These are phyloP conservation scores for Phaenicophaeus curvirostris DNA, from an alignment of 2,797 vertebrate genomes.

Conservation along the genomic window DNA sequence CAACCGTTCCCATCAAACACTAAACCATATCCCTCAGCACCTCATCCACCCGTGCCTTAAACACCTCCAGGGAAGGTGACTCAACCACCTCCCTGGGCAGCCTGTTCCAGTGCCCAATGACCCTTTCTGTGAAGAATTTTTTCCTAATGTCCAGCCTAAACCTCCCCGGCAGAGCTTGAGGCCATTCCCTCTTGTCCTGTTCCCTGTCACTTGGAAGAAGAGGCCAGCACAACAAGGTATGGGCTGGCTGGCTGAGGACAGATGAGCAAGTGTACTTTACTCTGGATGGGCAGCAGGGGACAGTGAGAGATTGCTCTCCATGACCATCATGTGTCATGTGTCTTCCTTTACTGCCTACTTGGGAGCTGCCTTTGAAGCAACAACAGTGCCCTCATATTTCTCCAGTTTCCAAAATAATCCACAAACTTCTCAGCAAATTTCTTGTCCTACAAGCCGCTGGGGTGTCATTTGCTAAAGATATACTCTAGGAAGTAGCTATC, in stretches of 20 bases:
- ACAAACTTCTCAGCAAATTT: neutral
- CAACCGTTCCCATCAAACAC: no score
- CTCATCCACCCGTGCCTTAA: no score
- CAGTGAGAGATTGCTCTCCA: neutral
- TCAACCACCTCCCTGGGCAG: no score
- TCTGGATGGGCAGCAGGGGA: neutral
- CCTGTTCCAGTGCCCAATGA: no score
- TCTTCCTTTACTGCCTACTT: neutral
- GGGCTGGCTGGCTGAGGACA: neutral
- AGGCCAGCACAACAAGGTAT: no score
- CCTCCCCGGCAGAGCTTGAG: no score
- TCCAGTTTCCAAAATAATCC: neutral
- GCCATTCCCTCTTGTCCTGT: no score
- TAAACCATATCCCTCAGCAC: no score
- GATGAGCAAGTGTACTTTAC: neutral
- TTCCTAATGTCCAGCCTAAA: no score
- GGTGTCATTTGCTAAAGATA: neutral
- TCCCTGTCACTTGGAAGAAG: no score
- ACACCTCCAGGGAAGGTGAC: no score
- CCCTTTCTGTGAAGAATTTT: no score
- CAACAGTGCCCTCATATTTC: neutral
- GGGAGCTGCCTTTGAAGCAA: neutral
- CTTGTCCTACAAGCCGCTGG: neutral
- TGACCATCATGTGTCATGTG: rapidly evolving
- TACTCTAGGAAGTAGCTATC: neutral